Percentiles rank a stretch among this genome's conserved stretches.
Conservation (phyloP, 2,113 vertebrate species). For the Symphodus melops region DNA sequence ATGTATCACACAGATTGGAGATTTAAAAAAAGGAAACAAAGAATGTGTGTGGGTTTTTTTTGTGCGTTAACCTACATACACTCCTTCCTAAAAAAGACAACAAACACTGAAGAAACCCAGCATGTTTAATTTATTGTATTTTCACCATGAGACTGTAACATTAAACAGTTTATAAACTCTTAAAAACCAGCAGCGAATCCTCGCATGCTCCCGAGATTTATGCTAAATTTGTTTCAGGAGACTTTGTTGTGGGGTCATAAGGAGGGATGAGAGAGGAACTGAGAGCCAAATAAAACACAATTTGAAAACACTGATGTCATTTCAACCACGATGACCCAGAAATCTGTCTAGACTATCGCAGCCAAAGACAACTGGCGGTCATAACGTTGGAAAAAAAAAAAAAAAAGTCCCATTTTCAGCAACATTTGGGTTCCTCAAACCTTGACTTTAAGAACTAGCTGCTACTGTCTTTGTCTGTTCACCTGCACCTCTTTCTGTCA, state of each 20-base stretch:
- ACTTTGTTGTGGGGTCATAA: constrained; percentile 69
- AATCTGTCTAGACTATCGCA: constrained; percentile 56
- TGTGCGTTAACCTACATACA: constrained; percentile 17
- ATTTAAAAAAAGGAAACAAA: constrained; percentile 6
- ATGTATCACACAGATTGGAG: constrained; percentile 16
- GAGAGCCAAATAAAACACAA: constrained; percentile 68
- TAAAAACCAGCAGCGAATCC: constrained; percentile 40
- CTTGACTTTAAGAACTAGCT: constrained; percentile 32
- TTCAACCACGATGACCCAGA: constrained; percentile 57
- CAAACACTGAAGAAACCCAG: constrained; percentile 9
- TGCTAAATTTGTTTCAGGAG: constrained; percentile 24
- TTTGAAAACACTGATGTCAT: constrained; percentile 67
- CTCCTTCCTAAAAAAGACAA: constrained; percentile 10
- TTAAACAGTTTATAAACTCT: constrained; percentile 40
- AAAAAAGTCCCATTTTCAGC: constrained; percentile 52
- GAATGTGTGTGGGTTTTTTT: constrained; percentile 4
- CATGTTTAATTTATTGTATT: constrained; percentile 23
- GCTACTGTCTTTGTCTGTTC: constrained; percentile 23
- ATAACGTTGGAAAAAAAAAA: constrained; percentile 59
- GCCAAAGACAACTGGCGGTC: constrained; percentile 60
- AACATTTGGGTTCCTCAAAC: constrained; percentile 58
- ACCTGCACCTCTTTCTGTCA: constrained; percentile 34
- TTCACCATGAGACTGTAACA: constrained; percentile 17
- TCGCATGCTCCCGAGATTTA: constrained; percentile 23
- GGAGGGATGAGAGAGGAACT: constrained; percentile 41